phyloP scores from a whole-genome alignment of 2,888 invertebrate species.

The Osmoderma eremita region DNA sequence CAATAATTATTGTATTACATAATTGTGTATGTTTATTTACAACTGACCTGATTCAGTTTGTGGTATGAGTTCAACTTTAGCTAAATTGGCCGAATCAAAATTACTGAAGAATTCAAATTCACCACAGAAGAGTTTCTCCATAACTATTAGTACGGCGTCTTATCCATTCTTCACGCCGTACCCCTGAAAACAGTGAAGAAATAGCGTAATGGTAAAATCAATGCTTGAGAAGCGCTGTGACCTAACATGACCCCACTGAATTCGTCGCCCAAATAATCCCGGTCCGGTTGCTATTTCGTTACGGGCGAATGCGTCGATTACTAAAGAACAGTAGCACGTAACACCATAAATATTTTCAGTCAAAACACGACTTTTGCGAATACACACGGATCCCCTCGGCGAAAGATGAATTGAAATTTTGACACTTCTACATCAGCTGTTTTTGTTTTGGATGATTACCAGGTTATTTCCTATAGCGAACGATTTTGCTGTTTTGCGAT shows the following conservation, averaged over 20 bases:
- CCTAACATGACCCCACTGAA: constrained; percentile 42
- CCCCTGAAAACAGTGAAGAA: constrained; percentile 34
- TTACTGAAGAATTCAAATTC: constrained; percentile 85
- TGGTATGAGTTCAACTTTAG: constrained; percentile 79
- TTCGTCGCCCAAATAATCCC: constrained; percentile 1
- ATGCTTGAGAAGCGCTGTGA: constrained; percentile 29
- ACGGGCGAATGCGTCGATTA: constrained; percentile 6
- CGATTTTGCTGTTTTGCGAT: not conserved
- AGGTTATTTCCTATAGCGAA: constrained; percentile 19
- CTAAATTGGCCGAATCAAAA: constrained; percentile 92
- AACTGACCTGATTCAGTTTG: constrained; percentile 69
- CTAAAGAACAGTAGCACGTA: not conserved
- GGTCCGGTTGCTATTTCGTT: not conserved
- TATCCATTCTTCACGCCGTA: constrained; percentile 30
- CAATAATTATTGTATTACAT: constrained; percentile 44
- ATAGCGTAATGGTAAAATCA: constrained; percentile 36
- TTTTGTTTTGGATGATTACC: constrained; percentile 47
- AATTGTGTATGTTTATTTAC: constrained; percentile 3
- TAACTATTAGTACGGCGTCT: constrained; percentile 32
- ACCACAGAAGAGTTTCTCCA: constrained; percentile 64
- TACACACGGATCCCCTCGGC: not conserved
- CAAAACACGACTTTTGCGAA: not conserved
- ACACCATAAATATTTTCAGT: constrained; percentile 23
- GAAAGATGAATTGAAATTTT: constrained; percentile 31
- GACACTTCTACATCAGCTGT: constrained; percentile 48